Evolutionary conservation across 2,797 vertebrate species (phyloP).

Genomic region (Pangasius mekongensis): DNA sequence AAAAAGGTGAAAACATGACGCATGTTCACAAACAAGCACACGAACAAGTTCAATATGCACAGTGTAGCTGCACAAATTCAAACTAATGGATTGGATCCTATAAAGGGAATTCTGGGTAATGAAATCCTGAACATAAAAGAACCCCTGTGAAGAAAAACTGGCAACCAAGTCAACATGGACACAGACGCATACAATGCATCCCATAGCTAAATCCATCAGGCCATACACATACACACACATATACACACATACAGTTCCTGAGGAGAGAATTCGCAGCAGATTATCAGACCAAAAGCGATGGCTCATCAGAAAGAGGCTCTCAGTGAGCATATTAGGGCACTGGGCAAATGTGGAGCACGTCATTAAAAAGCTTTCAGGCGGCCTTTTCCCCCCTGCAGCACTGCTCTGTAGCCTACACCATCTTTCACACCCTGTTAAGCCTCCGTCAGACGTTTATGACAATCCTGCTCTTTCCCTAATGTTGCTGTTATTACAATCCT

Average conservation of each 20-base stretch:
- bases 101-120: slow-evolving; percentile 49
- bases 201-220: slow-evolving; percentile 30
- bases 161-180: slow-evolving; percentile 38
- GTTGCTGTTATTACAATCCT: slow-evolving; percentile 31
- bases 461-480: slow-evolving; percentile 45
- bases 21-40: not conserved
- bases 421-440: slow-evolving; percentile 53
- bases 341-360: slow-evolving; percentile 31
- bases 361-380: slow-evolving; percentile 56
- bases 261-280: slow-evolving; percentile 51
- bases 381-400: slow-evolving; percentile 29
- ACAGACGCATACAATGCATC: slow-evolving; percentile 42
- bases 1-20: not conserved
- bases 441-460: slow-evolving; percentile 47
- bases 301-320: slow-evolving; percentile 55
- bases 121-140: slow-evolving; percentile 33
- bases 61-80: slow-evolving; percentile 11
- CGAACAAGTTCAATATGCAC: slow-evolving; percentile 15
- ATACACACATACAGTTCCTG: slow-evolving; percentile 4
- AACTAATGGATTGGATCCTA: slow-evolving; percentile 18
- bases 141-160: slow-evolving; percentile 33
- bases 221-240: slow-evolving; percentile 6
- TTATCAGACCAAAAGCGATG: slow-evolving; percentile 51
- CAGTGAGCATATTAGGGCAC: slow-evolving; percentile 49
- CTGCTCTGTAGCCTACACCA: slow-evolving; percentile 40